Evolutionary conservation across 1,140 invertebrate species (phyloP).

Genomic region (Bradynema listronoti): DNA sequence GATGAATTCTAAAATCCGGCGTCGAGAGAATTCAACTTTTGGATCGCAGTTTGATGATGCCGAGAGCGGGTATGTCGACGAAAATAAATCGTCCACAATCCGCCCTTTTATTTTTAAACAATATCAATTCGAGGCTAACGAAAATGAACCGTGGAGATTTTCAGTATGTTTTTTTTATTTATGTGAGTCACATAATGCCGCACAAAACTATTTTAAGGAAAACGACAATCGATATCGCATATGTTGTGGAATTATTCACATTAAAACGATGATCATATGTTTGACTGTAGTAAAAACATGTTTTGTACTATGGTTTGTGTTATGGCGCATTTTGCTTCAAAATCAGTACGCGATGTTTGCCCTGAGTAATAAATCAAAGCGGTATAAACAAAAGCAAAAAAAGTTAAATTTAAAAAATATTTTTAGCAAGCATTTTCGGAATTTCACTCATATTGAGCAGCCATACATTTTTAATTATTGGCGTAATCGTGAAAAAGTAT

Average conservation of each 20-base stretch:
- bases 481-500: constrained; percentile 22
- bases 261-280: constrained; percentile 15
- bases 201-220: constrained; percentile 15
- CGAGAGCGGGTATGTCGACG: no score
- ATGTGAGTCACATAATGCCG: no score
- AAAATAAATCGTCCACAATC: no score
- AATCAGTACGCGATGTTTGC: constrained; percentile 3
- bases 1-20: no score
- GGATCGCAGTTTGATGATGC: no score
- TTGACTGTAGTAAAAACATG: constrained; percentile 19
- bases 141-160: no score
- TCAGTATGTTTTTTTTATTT: no score
- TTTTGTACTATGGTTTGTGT: constrained; percentile 15
- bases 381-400: background rate
- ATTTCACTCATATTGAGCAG: constrained; percentile 17
- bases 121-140: no score
- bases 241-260: constrained; percentile 22
- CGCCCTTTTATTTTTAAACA: no score
- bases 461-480: constrained; percentile 18
- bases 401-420: background rate
- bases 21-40: no score
- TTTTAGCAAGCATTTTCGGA: constrained; percentile 20
- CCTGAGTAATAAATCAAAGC: constrained; percentile 8
- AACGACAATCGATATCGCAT: constrained; percentile 18
- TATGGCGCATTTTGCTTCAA: background rate